Conservation (phyloP, 2,113 vertebrate genomes). For the Rhabdornis inornatus region DNA sequence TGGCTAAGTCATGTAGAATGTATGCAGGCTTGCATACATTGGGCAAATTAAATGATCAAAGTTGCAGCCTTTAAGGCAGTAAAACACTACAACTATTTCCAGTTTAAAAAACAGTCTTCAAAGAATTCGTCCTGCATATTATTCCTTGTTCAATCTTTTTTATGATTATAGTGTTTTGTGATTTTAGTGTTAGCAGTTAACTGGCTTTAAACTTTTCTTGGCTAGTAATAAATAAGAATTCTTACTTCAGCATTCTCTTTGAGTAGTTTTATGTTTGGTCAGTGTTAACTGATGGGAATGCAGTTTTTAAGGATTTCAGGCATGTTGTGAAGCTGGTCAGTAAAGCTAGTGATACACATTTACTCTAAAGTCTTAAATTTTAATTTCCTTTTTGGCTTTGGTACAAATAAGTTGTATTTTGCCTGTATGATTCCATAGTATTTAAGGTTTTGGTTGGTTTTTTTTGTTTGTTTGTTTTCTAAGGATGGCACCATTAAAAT, state of each 20-base stretch:
- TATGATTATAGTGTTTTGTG: neutral
- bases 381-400: neutral
- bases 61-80: neutral
- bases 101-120: neutral
- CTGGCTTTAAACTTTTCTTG: neutral
- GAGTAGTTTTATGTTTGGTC: neutral
- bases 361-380: neutral
- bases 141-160: neutral
- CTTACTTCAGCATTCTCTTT: neutral
- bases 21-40: neutral
- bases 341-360: neutral
- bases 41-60: neutral
- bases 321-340: neutral
- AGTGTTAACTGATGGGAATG: neutral
- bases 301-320: neutral
- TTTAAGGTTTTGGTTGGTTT: neutral
- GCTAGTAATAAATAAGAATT: neutral
- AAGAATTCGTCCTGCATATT: neutral
- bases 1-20: neutral
- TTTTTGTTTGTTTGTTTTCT: neutral
- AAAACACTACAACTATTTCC: neutral
- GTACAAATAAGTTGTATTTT: neutral
- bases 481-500: constrained; percentile 95
- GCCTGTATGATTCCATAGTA: neutral
- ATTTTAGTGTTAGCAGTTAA: neutral